Base-by-base conservation (phyloP, 2,797 vertebrate genomes). In the Anisognathus igniventris region DNA sequence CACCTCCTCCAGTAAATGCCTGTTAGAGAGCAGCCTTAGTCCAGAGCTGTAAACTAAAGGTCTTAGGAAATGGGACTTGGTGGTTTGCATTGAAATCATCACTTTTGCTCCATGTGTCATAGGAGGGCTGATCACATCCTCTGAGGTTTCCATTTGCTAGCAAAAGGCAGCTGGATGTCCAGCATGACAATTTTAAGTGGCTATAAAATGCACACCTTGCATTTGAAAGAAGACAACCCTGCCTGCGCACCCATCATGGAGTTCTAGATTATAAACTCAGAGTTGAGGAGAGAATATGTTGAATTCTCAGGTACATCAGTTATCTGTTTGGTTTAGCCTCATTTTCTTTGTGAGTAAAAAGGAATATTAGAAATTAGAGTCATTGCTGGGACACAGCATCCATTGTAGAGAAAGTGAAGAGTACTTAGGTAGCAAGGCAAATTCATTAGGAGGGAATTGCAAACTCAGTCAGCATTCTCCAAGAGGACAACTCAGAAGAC, bases 181-280 rank as follows among this genome's bases (percentile, higher is more conserved):
- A 73, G 16, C 51, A 28, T 5, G 23, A 3, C 13, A 12, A 33
- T 37, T 87, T 58, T 23, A 45, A 71, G 30, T 10, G 14, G 1
- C 27, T 53, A 18, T 37, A 48, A 64, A 42, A n/a, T 17, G 8
- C 20, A 70, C 12, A 66, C 12, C 21, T 66, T 14, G 3, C 8
- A n/a, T n/a, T 4, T 45, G 20, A 23, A 62, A 62, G 47, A 19
- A 28, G 12, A 9, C 4, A 88, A 45, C 7, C 8, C 9, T 44
- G 5, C 10, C 23, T 5, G 7, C 23, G 44, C 33, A 74, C 6
- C 14, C 48, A 53, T 7, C 16, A 37, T 1, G 1, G 1, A 12
- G 7, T 6, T 88, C 13, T 39, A 37, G 8, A 40, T 28, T 10
- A 21, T 10, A 58, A 83, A 47, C 39, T 61, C 42, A 61, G 16